Evolutionary conservation across 2,797 vertebrate species (phyloP).

Genomic region (Picus viridis): DNA sequence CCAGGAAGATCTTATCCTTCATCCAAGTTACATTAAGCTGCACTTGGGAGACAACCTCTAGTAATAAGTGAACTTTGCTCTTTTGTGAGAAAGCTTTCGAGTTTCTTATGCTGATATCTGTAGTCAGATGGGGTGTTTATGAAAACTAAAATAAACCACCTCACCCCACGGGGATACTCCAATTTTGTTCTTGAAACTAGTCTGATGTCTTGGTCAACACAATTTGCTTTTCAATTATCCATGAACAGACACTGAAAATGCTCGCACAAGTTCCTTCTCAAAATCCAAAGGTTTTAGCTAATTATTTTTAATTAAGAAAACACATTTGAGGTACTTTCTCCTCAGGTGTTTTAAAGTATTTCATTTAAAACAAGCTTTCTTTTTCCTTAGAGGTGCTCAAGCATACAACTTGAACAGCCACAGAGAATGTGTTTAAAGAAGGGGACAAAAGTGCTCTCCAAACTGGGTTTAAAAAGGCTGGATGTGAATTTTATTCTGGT

Average conservation of each 20-base stretch:
- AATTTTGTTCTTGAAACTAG: neutral
- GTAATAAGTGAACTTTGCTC: neutral
- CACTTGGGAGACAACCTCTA: neutral
- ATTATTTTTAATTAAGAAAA: neutral
- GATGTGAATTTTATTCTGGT: fast-evolving
- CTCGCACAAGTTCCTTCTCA: neutral
- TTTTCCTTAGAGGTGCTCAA: neutral
- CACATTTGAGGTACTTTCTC: neutral
- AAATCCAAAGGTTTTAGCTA: neutral
- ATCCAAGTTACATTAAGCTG: neutral
- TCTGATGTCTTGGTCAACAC: neutral
- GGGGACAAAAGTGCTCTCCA: neutral
- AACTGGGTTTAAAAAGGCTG: neutral
- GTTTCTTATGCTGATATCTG: neutral
- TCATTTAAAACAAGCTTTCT: neutral
- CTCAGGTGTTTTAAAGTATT: neutral
- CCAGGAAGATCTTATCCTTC: neutral
- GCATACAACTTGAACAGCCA: neutral
- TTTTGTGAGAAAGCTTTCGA: neutral
- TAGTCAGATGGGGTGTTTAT: neutral
- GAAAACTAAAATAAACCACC: neutral
- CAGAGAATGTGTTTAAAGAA: neutral
- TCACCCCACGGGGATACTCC: neutral
- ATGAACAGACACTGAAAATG: neutral
- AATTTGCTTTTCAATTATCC: neutral